phyloP scores from a whole-genome alignment of 2,113 vertebrate species.

The Sapajus apella region DNA sequence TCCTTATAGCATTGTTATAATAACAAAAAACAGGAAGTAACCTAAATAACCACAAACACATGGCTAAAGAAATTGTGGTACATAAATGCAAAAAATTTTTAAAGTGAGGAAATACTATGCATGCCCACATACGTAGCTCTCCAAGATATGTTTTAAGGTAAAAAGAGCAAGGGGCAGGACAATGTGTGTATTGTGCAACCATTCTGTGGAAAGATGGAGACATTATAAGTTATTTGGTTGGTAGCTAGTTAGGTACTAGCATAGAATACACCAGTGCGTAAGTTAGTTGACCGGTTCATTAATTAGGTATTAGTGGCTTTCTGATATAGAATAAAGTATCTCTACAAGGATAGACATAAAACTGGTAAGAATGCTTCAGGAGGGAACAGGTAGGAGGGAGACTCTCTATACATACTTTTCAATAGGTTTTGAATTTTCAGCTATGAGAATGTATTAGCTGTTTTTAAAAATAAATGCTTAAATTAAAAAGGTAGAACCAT shows the following conservation, averaged over 20 bases:
- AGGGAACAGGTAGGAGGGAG: background rate
- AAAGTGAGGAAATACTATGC: background rate
- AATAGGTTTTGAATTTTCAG: slow-evolving; percentile 19
- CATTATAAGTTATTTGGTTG: background rate
- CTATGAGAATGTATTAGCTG: background rate
- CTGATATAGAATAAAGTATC: background rate
- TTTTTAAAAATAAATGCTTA: background rate
- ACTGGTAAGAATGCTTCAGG: background rate
- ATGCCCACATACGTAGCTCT: background rate
- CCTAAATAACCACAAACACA: background rate
- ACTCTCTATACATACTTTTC: background rate
- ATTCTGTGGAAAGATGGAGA: background rate
- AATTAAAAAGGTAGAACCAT: background rate
- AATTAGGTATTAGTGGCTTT: background rate
- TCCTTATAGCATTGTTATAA: background rate
- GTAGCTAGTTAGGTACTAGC: background rate
- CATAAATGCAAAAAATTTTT: background rate
- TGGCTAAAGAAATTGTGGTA: background rate
- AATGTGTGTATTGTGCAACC: background rate
- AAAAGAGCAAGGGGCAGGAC: background rate
- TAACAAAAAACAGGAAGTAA: background rate
- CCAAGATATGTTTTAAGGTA: background rate
- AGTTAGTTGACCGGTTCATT: background rate
- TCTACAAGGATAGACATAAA: background rate
- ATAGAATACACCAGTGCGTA: background rate